Base-by-base conservation (phyloP, 2,797 vertebrate species). In the Xenops minutus region DNA sequence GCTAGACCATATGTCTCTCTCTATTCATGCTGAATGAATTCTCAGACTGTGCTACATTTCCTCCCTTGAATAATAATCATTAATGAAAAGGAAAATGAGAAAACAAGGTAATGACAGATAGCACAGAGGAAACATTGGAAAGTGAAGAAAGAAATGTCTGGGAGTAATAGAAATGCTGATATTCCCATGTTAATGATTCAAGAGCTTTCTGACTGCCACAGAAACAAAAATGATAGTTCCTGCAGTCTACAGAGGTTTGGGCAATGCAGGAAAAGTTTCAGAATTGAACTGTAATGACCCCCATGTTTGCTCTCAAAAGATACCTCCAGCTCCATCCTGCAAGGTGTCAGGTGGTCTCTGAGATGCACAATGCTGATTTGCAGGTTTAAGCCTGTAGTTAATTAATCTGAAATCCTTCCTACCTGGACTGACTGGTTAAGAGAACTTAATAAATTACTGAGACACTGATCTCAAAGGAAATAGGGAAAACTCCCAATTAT, bases 101-200 rank as follows among this genome's bases (percentile, higher is more conserved):
- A 94, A 95, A 96, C 55, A 92, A 96, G 81, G 95, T 91, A 93
- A 89, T 89, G 96, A 95, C 74, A 93, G 96, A 95, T 91, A 90
- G 39, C 46, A 43, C 88, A 90, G 80, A 89, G 93, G 88, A 96
- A 89, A 93, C 95, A 95, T 96, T 96, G 95, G 85, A 78, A 95
- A 91, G 96, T 80, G 96, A 97, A 89, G 97, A 97, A 88, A 97
- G 97, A 96, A 95, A 78, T 84, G 89, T 82, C 95, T 96, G 93
- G 71, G 82, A 95, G 71, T 90, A 92, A 92, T 26, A 78, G 37
- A 59, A 58, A 44, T 39, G 48, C 58, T 77, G 78, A 44, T 88
- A 72, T 85, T 96, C 92, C 80, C 71, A 67, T 56, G 81, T 73
- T 93, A 88, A 88, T 41, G 55, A 81, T 85, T 92, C 73, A 36